Evolutionary conservation across 2,113 vertebrate species (phyloP), one percentile per base, ranked within the genome.

Genomic region (Chamaea fasciata): DNA sequence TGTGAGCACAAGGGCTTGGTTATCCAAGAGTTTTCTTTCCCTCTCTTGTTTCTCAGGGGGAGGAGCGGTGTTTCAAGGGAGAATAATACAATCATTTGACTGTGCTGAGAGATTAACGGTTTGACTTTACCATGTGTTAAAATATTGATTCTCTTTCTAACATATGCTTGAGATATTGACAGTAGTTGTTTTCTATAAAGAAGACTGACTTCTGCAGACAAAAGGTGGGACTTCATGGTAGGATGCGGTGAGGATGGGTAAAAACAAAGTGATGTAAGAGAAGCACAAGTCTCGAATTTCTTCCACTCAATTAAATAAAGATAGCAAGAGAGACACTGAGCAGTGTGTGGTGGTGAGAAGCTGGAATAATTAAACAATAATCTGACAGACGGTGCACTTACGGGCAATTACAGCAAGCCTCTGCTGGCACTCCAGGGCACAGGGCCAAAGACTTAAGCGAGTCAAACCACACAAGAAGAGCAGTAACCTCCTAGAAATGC

Each of bases 291-390:
- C 94, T 87, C 50, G 1, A 50, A 91, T 88, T 92, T 93, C 94
- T 96, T 96, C 94, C 83, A 95, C 92, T 94, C 95, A 94, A 90
- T 96, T 97, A 95, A 91, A 94, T 79, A 90, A 96, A 95, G 93
- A 96, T 74, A 95, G 95, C 92, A 91, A 76, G 80, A 94, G 90
- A 97, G 84, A 95, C 87, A 81, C 71, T 46, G 83, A 94, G 90
- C 92, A 87, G 82, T 79, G 65, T 28, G 7, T 55, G 86, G 68
- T 0, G 0, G 62, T 89, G 76, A 91, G 85, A 89, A 93, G 81
- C 92, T 82, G 92, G 83, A 92, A 92, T 92, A 94, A 96, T 95
- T 89, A 96, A 95, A 94, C 87, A 96, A 89, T 90, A 95, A 95
- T 82, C 82, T 76, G 92, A 96, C 93, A 95, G 94, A 95, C 46